Evolutionary conservation across 2,113 vertebrate genomes (phyloP), one percentile per base, ranked within the genome.

Genomic region (Acinonyx jubatus): DNA sequence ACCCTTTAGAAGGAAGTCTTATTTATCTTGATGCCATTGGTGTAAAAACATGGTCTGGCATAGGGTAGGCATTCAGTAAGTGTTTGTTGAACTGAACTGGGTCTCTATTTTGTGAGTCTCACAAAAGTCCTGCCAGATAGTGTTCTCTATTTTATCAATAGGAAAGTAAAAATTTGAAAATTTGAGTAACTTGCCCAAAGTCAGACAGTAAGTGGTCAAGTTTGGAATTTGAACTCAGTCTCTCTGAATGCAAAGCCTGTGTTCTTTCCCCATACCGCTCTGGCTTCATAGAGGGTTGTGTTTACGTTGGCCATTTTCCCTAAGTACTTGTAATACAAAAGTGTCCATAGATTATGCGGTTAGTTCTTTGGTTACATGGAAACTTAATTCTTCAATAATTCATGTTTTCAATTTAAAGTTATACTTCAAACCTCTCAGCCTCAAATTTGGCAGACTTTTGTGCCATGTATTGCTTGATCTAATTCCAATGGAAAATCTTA

Each of bases 361-460:
- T 74, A 50, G 38, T 6, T 84, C n/a, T 65, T 91, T 61, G 7
- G 38, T 83, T 92, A 73, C 27, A 16, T 93, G 27, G 69, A 76
- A 50, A 76, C 66, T 85, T 93, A 65, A 63, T 84, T 73, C 38
- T 41, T 84, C 50, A 29, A 69, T 55, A 52, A 76, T 45, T 89
- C 4, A 89, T 76, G 57, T 76, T 93, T 93, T 85, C 91, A 84
- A 36, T 92, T 76, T 85, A 85, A 93, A 93, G 33, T 65, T 63
- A 23, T 74, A 33, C 25, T 36, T 85, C 84, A 85, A 68, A 65
- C 36, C 16, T 63, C 33, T 76, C 45, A 38, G 55, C 41, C 33
- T 85, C 2, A 6, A 85, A 76, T 76, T 76, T 45, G 81, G 33
- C 41, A 52, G 69, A 76, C 57, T 33, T 84, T 41, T 50, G 68